Conservation (phyloP, 2,113 vertebrate species). For the Tonatia bakeri region DNA sequence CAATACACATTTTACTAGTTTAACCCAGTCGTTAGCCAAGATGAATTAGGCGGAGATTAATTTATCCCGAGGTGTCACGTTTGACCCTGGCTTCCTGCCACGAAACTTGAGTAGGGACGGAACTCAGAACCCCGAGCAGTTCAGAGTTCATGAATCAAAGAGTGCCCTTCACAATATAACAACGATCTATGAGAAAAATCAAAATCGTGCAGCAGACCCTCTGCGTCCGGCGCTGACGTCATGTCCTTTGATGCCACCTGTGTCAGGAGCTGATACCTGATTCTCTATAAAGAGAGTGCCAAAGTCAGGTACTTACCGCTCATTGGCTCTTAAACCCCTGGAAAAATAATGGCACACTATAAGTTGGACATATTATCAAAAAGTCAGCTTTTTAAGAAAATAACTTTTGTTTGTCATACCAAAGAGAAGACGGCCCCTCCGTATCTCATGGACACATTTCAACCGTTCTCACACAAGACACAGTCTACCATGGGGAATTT, state of each 20-base stretch:
- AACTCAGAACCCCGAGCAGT: neutral
- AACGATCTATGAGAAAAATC: neutral
- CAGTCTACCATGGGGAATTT: neutral
- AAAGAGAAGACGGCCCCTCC: neutral
- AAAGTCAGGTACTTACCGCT: neutral
- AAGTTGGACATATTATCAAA: no score
- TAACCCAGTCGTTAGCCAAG: neutral
- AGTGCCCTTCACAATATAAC: neutral
- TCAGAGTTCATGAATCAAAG: neutral
- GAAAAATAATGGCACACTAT: neutral
- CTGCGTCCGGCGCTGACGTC: neutral
- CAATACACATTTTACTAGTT: neutral
- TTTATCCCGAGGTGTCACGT: neutral
- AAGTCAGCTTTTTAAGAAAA: neutral
- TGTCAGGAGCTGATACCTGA: neutral
- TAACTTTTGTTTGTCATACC: neutral
- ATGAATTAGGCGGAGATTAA: constrained; percentile 8
- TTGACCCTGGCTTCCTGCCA: neutral
- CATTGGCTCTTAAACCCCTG: neutral
- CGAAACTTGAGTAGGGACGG: neutral
- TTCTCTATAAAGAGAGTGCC: neutral
- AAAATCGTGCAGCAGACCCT: neutral
- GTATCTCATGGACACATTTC: neutral
- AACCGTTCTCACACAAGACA: neutral
- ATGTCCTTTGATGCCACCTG: neutral